Evolutionary conservation across 1,140 invertebrate genomes (phyloP).

Genomic region (Bombus pyrosoma): DNA sequence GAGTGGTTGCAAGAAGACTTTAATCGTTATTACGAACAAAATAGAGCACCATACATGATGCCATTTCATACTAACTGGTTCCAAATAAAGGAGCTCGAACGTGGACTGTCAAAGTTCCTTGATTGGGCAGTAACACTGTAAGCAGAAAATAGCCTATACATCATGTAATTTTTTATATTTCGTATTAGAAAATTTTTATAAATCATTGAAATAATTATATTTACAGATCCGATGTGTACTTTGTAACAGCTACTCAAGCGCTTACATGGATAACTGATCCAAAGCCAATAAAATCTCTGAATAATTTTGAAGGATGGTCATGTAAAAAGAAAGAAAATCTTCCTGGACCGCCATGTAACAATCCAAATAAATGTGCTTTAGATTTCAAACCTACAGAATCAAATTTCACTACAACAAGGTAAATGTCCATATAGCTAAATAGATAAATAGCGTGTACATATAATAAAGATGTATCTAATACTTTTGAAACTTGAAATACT

Average conservation of each 20-base stretch:
- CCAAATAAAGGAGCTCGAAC: conserved; percentile 93
- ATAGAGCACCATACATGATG: conserved; percentile 96
- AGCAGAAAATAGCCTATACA: conserved; percentile 78
- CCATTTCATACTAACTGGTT: conserved; percentile 98
- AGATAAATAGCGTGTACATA: neutral
- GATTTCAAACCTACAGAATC: conserved; percentile 89
- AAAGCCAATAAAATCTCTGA: conserved; percentile 86
- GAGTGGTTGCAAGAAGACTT: conserved; percentile 97
- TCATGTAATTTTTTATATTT: neutral
- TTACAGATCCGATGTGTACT: conserved; percentile 93
- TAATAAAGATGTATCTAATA: conserved; percentile 6
- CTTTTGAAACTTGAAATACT: conserved; percentile 21
- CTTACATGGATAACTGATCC: conserved; percentile 96
- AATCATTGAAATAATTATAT: conserved; percentile 43
- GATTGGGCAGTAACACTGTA: conserved; percentile 90
- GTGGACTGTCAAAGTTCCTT: conserved; percentile 93
- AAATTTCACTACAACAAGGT: conserved; percentile 90
- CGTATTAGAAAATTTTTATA: neutral
- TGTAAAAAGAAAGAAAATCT: conserved; percentile 89
- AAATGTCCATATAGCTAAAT: conserved; percentile 52
- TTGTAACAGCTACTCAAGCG: conserved; percentile 94
- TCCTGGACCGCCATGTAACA: conserved; percentile 89
- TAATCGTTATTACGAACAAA: conserved; percentile 91
- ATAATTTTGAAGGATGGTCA: conserved; percentile 90
- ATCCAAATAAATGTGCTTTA: conserved; percentile 92